Base-by-base conservation (phyloP, 2,888 invertebrate species). In the Fabriciana adippe region DNA sequence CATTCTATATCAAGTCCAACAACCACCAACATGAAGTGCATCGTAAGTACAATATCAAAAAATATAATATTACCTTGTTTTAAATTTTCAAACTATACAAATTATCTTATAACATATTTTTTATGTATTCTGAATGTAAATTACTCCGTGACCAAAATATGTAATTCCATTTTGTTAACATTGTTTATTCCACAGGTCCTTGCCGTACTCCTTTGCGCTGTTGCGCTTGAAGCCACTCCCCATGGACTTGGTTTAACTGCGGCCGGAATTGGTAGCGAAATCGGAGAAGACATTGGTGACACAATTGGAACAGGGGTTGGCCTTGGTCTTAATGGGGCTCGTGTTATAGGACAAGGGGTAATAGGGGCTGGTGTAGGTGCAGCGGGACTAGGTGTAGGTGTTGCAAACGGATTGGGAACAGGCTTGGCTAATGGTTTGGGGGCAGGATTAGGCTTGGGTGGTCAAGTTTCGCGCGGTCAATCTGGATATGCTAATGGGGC, bases 21-120 rank as follows among this genome's bases (percentile, higher is more conserved):
- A 35, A 53, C 51, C n/a, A 13, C 0, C 59, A 68, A 61, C 53
- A 70, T 70, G 72, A 70, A 68, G 59, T 62, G 21, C 26, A 31
- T 68, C 51, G 72, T 68, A 11, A 66, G 66, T 61, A 61, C 16
- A 55, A 0, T 4, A 18, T 2, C 4, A 41, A 16, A 18, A 1
- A 18, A 11, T 16, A 26, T 1, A 26, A 47, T 16, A n/a, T 13
- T 16, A 31, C 14, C 11, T 31, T 48, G 2, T 59, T 0, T 2
- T 26, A 21, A 6, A 11, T 57, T 47, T 6, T 57, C 1, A 16
- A 16, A 8, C n/a, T 15, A 51, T 15, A 16, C 15, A 31, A 13
- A 26, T 50, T 14, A 16, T 3, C n/a, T 55, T 5, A 6, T 35
- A n/a, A 31, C n/a, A 31, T 35, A 3, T 21, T 18, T 11, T 26